Base-by-base conservation (phyloP, 2,797 vertebrate genomes). In the Sebastes oblongus region DNA sequence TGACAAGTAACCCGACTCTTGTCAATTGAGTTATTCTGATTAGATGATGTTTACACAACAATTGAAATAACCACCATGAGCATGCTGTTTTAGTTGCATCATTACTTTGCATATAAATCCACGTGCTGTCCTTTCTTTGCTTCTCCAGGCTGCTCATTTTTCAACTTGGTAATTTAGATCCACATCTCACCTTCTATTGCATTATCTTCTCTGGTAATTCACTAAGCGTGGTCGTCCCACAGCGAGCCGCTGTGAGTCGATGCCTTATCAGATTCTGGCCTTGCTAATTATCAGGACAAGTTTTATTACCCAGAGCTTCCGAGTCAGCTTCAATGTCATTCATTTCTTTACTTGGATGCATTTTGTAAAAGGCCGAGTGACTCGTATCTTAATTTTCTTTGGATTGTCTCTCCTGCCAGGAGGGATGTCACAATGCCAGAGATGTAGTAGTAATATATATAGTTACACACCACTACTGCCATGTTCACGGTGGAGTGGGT, bases 171-270 rank as follows among this genome's bases (percentile, higher is more conserved):
- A 59, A 84, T 87, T 88, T 78, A 60, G 74, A 90, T 76, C 29
- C 58, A 62, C 77, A 77, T 79, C 75, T 87, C 46, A 59, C 77
- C 71, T 30, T 65, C 39, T 81, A 77, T 83, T 86, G 66, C 42
- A 61, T 91, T 89, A 85, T 84, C 83, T 60, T 39, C 64, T 72
- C 29, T n/a, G 65, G 39, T 85, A 86, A 86, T 84, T 88, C 70
- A 82, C 79, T 69, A 18, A 86, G 25, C 4, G 2, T 70, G 66
- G 61, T 73, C 13, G 8, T 70, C 54, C 55, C 1, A 25, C 34
- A 54, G 20, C 36, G 67, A 52, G 66, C 77, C 24, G 69, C 39
- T 60, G 73, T 66, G 77, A 90, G 81, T 80, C 50, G 60, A 60
- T 5, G 34, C 39, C 73, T 87, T 86, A 86, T 87, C 85, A 77